Percentiles rank a stretch among this genome's conserved stretches.
These are phyloP conservation scores for Drosophila yakuba DNA, from an alignment of 1,140 invertebrate genomes.

Conservation along the genomic window DNA sequence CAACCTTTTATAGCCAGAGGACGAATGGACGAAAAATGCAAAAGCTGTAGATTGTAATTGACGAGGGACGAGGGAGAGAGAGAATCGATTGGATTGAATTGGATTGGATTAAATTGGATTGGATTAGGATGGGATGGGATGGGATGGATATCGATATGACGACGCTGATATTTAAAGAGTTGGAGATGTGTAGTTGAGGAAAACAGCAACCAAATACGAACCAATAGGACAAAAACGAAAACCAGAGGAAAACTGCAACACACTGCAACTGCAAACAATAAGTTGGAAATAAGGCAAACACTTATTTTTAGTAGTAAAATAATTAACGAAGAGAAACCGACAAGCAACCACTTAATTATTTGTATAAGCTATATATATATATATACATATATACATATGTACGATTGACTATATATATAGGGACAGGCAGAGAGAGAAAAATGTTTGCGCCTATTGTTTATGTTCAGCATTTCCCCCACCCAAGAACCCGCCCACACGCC, in stretches of 20 bases:
- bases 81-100: not conserved
- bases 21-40: conserved; percentile 23
- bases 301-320: conserved; percentile 79
- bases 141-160: conserved; percentile 21
- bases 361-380: conserved; percentile 68
- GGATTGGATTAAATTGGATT: not conserved
- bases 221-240: conserved; percentile 40
- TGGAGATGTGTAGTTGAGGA: conserved; percentile 33
- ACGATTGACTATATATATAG: conserved; percentile 45
- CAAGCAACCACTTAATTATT: conserved; percentile 70
- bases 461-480: conserved; percentile 45
- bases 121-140: not conserved
- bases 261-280: conserved; percentile 72
- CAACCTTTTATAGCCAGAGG: conserved; percentile 12
- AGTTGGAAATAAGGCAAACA: conserved; percentile 74
- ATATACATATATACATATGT: conserved; percentile 47
- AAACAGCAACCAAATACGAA: conserved; percentile 70
- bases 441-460: conserved; percentile 61
- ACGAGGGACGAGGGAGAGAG: conserved; percentile 26
- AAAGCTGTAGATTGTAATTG: conserved; percentile 50
- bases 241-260: conserved; percentile 57
- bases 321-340: conserved; percentile 50
- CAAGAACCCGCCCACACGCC: not conserved
- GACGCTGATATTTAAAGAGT: conserved; percentile 44
- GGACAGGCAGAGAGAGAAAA: conserved; percentile 19